Conservation (phyloP, 2,888 invertebrate species). For the Elmis aenea region DNA sequence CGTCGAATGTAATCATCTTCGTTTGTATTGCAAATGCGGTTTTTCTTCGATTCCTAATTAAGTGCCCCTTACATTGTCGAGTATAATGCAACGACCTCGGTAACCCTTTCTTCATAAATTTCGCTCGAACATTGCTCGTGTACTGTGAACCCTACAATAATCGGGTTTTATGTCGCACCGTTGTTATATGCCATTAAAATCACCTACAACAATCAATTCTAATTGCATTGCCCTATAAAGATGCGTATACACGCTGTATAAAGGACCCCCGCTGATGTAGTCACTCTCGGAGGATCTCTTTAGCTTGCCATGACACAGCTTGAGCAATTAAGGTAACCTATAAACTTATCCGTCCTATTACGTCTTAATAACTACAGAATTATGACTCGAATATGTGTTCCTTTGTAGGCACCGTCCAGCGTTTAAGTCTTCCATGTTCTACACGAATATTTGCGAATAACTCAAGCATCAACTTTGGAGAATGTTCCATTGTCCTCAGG, state of each 20-base stretch:
- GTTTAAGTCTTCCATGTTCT: too few species aligned
- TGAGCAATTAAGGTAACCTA: conserved; percentile 40
- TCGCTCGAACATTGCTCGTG: conserved; percentile 24
- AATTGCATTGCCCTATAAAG: conserved; percentile 45
- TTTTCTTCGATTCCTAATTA: conserved; percentile 27
- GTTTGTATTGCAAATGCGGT: conserved; percentile 24
- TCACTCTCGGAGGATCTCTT: conserved; percentile 41
- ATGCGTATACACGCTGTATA: conserved; percentile 38
- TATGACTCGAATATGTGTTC: too few species aligned
- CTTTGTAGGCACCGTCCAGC: too few species aligned
- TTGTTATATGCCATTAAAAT: conserved; percentile 43
- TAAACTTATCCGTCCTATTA: conserved; percentile 29
- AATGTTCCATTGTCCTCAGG: too few species aligned
- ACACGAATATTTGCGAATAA: too few species aligned
- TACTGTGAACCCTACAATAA: conserved; percentile 35
- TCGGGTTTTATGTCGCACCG: conserved; percentile 41
- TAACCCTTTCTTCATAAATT: conserved; percentile 39
- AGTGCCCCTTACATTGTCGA: conserved; percentile 24
- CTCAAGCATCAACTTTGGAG: too few species aligned
- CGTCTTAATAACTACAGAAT: conserved; percentile 19
- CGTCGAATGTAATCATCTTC: too few species aligned
- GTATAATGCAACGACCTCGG: conserved; percentile 29
- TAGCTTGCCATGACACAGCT: conserved; percentile 37
- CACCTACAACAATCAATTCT: conserved; percentile 47
- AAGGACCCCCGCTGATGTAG: conserved; percentile 39